Conservation (phyloP, 2,113 vertebrate species). For the Scophthalmus maximus region DNA sequence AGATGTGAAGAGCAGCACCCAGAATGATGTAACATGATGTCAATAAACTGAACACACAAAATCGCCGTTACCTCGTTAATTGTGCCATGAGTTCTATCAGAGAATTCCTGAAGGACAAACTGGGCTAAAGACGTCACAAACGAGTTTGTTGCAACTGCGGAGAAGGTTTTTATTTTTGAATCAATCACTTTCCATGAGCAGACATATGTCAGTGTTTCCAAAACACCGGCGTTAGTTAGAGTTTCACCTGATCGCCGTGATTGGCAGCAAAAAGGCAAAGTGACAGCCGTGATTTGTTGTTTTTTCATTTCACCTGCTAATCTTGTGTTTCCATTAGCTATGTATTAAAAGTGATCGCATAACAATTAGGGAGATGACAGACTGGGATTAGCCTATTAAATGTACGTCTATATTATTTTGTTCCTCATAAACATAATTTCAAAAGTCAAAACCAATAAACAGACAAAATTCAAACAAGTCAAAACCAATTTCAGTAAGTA, state of each 20-base stretch:
- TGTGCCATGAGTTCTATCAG: background rate
- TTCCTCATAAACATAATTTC: constrained; percentile 58
- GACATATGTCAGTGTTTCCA: background rate
- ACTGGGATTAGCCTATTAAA: constrained; percentile 67
- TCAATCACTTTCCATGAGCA: no score
- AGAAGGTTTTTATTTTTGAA: background rate
- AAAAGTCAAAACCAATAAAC: constrained; percentile 74
- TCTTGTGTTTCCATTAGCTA: constrained; percentile 62
- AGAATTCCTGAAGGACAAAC: constrained; percentile 8
- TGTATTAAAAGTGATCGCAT: constrained; percentile 57
- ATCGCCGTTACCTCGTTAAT: constrained; percentile 23
- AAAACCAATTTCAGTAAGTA: constrained; percentile 52
- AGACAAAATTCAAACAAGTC: constrained; percentile 58
- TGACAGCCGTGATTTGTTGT: constrained; percentile 65
- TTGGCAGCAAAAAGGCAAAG: constrained; percentile 41
- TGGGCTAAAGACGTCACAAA: background rate
- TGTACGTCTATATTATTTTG: constrained; percentile 69
- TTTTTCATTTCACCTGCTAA: constrained; percentile 63
- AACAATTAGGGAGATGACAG: constrained; percentile 74
- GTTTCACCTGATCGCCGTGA: constrained; percentile 40
- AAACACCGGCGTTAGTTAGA: background rate
- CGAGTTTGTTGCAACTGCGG: background rate
- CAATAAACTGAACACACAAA: constrained; percentile 8
- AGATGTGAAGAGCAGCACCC: constrained; percentile 8
- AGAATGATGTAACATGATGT: constrained; percentile 21